Base-by-base conservation (phyloP, 2,888 invertebrate species). In the Apantesis nais region DNA sequence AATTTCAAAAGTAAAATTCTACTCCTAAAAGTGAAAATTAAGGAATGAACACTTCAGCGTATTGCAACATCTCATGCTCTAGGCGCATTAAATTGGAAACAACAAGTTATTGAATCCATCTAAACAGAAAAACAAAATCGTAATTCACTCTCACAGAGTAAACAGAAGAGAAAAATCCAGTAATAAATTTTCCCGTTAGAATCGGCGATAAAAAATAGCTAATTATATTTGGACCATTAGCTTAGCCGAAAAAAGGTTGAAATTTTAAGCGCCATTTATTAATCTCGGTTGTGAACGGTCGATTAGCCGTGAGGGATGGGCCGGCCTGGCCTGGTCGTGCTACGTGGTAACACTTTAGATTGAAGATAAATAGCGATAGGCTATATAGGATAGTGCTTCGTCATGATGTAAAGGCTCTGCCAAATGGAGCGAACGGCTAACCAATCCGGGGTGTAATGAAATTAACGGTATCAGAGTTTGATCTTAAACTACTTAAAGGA, bases 171-270 rank as follows among this genome's bases (percentile, higher is more conserved):
- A 75, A 66, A 78, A 79, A 79, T 85, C 90, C 89, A 82, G 86
- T 88, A 86, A 93, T 93, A 93, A 93, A 93, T 91, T 86, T 77
- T 52, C 65, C 74, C 74, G 76, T 82, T 84, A 81, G 80, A 78
- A 79, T 64, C 71, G 73, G 74, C 72, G 72, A 86, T 91, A 93
- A 93, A 94, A 91, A 93, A 86, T 80, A 86, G 85, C 89, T 92
- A 91, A 94, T 94, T 93, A 93, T 85, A 86, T 88, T 79, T 85
- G 93, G 82, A 69, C 89, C 94, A 95, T 95, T 94, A 95, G 92
- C 81, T 89, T 83, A 78, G 86, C 94, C 94, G 92, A 94, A 95
- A 95, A 95, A 95, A 95, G 94, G 94, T 92, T 91, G 85, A 91
- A 72, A 87, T 90, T 89, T 92, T 92, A 91, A 93, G 92, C 93